Conservation (phyloP, 2,113 vertebrate species). For the cattle (Bos taurus) region ARS-UCD2.0 NC_037334.1:6581501-6582000, state of each 20-base stretch:
- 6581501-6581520: not conserved
- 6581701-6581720: not conserved
- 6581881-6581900: not conserved
- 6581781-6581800: not conserved
- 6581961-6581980: not conserved
- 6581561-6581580: slow-evolving; percentile 93
- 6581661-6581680: slow-evolving; percentile 83
- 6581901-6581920: fast-evolving
- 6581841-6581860: not conserved
- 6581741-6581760: not conserved
- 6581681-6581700: not conserved
- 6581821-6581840: not conserved
- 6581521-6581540: not conserved
- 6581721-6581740: not conserved
- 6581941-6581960: not conserved
- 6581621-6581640: slow-evolving; percentile 87
- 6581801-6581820: not conserved
- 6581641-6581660: slow-evolving; percentile 93
- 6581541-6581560: slow-evolving; percentile 23
- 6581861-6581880: not conserved
- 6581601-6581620: slow-evolving; percentile 94
- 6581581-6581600: slow-evolving; percentile 93
- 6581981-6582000: not conserved
- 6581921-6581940: not conserved
- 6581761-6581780: not conserved